phyloP scores from a whole-genome alignment of 2,113 vertebrate species.

The Chionomys nivalis region DNA sequence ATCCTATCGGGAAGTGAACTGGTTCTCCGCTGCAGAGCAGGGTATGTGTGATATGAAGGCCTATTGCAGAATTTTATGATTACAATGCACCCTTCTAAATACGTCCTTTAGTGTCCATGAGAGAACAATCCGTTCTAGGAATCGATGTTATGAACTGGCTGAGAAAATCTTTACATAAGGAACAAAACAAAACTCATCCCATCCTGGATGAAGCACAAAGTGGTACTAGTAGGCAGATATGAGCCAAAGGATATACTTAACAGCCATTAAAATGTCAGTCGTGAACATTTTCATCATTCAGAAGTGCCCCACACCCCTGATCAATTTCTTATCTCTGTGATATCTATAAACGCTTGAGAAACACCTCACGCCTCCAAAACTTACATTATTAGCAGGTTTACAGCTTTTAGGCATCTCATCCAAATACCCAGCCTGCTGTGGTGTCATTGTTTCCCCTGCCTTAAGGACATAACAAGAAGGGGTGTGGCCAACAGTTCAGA shows the following conservation, averaged over 20 bases:
- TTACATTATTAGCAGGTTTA: not conserved
- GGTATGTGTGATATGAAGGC: not conserved
- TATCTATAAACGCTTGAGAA: not conserved
- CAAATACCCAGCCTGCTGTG: not conserved
- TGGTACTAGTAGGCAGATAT: not conserved
- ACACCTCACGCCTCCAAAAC: not conserved
- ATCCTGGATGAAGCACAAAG: not conserved
- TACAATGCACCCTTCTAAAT: not conserved
- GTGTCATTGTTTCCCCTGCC: not conserved
- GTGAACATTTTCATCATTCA: constrained; percentile 12
- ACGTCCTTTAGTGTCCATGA: not conserved
- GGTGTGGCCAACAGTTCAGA: not conserved
- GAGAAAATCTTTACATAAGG: not conserved
- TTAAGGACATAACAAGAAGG: not conserved
- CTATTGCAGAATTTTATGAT: not conserved
- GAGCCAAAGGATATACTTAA: not conserved
- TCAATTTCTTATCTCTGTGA: not conserved
- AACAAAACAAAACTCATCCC: not conserved
- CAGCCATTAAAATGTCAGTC: not conserved
- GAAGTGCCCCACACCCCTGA: not conserved
- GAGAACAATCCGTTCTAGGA: constrained; percentile 34
- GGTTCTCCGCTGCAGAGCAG: no score
- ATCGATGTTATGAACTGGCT: not conserved
- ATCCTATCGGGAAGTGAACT: not conserved
- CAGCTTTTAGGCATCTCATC: not conserved